A percentile compares a stretch with the other conserved stretches of the same genome.
Evolutionary conservation across 1,140 invertebrate species (phyloP).

Genomic region (Orius insidiosus): DNA sequence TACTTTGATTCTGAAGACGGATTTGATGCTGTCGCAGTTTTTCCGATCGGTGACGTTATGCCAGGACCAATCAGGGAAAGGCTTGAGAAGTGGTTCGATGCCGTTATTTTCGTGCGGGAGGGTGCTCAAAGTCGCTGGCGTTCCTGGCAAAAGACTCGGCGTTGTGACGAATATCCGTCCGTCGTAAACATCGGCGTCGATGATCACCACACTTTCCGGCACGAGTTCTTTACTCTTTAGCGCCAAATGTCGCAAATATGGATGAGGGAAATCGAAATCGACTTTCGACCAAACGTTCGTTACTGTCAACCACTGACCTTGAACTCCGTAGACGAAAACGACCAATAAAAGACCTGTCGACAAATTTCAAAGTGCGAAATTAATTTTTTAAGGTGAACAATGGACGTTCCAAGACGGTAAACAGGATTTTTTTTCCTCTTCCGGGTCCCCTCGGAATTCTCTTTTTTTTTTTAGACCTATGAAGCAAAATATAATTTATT

Average conservation of each 20-base stretch:
- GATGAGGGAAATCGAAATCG: constrained; percentile 4
- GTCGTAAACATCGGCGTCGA: constrained; percentile 4
- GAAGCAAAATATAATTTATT: no score
- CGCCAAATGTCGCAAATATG: neutral
- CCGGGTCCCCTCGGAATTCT: no score
- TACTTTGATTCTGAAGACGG: constrained; percentile 5
- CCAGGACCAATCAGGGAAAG: constrained; percentile 5
- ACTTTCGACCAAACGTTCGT: constrained; percentile 3
- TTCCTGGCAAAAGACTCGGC: constrained; percentile 1
- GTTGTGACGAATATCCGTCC: constrained; percentile 7
- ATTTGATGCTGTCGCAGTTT: constrained; percentile 7
- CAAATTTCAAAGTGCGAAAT: no score
- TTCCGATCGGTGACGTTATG: constrained; percentile 4
- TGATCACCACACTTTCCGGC: constrained; percentile 6
- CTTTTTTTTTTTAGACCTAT: no score
- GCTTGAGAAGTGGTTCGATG: neutral
- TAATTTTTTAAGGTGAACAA: no score
- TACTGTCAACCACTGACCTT: constrained; percentile 4
- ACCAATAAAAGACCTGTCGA: neutral
- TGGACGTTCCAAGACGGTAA: no score
- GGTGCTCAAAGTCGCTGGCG: constrained; percentile 4
- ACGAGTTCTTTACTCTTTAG: constrained; percentile 2
- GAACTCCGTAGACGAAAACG: neutral
- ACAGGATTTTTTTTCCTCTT: no score
- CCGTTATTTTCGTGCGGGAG: neutral